Evolutionary conservation across 2,888 invertebrate species (phyloP).

Genomic region (Drosophila anomelani): DNA sequence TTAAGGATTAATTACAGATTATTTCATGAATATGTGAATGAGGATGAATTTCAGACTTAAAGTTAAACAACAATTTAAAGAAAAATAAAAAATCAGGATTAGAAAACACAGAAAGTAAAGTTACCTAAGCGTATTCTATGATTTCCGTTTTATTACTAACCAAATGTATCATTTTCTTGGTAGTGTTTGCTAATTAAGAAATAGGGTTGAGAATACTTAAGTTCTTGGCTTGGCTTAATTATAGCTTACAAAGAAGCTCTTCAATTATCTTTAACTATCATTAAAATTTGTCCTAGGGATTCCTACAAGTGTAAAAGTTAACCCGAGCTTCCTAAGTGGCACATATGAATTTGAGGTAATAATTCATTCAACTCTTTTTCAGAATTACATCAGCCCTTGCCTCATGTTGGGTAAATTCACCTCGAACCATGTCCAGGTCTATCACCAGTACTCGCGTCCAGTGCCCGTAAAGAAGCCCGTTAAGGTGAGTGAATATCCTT

Average conservation of each 20-base stretch:
- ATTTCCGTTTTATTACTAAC: too few relatives aligned
- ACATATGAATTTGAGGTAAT: conserved; percentile 9
- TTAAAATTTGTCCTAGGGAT: not conserved
- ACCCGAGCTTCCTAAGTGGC: not conserved
- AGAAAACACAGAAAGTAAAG: too few relatives aligned
- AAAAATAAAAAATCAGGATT: too few relatives aligned
- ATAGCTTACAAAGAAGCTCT: not conserved
- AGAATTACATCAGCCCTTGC: conserved; percentile 26
- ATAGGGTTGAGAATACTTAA: too few relatives aligned
- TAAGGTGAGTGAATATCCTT: conserved; percentile 69
- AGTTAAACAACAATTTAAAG: too few relatives aligned
- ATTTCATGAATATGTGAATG: too few relatives aligned
- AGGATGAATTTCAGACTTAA: too few relatives aligned
- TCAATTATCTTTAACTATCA: conserved; percentile 1
- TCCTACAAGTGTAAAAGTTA: not conserved
- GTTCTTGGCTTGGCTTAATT: too few relatives aligned
- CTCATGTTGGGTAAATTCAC: conserved; percentile 83
- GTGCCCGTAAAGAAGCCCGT: conserved; percentile 79
- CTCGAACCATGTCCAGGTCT: conserved; percentile 82
- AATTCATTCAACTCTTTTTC: conserved; percentile 33
- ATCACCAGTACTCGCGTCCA: conserved; percentile 82
- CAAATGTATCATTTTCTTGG: too few relatives aligned
- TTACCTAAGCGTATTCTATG: too few relatives aligned
- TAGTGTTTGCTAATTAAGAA: too few relatives aligned
- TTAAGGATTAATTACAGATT: too few relatives aligned